phyloP scores from a whole-genome alignment of 2,888 invertebrate genomes.

The Hypercompe scribonia region DNA sequence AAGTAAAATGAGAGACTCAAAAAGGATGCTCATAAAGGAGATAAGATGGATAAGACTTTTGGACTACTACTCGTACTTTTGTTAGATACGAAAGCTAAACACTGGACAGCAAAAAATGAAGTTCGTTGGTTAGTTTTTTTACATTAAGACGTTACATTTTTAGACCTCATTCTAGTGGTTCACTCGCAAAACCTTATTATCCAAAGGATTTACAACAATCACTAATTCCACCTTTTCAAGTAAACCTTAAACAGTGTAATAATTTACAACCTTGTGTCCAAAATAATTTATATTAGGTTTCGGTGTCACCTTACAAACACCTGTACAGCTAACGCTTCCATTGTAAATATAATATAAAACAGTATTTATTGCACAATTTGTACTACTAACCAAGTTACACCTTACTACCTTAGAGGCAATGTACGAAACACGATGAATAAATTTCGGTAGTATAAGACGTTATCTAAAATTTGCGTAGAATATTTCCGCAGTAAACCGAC shows the following conservation, averaged over 20 bases:
- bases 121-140: not conserved
- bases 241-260: conserved; percentile 13
- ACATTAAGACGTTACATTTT: not conserved
- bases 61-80: not conserved
- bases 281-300: conserved; percentile 2
- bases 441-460: not conserved
- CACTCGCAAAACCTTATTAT: not conserved
- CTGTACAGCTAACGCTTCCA: conserved; percentile 18
- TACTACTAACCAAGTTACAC: not conserved
- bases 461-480: conserved; percentile 27
- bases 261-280: conserved; percentile 27
- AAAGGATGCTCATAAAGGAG: not conserved
- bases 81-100: not conserved
- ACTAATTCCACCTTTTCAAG: not conserved
- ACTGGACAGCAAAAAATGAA: not conserved
- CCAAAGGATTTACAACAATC: conserved; percentile 16
- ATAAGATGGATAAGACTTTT: not conserved
- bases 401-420: not conserved
- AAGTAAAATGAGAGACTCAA: not conserved
- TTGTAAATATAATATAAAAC: conserved; percentile 8
- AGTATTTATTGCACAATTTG: conserved; percentile 9
- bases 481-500: conserved; percentile 31
- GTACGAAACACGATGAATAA: not conserved
- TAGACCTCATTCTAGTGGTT: conserved; percentile 11
- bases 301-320: not conserved